Evolutionary conservation across 1,140 invertebrate species (phyloP), one percentile per base, ranked within the genome.

Genomic region (Calephelis nemesis): DNA sequence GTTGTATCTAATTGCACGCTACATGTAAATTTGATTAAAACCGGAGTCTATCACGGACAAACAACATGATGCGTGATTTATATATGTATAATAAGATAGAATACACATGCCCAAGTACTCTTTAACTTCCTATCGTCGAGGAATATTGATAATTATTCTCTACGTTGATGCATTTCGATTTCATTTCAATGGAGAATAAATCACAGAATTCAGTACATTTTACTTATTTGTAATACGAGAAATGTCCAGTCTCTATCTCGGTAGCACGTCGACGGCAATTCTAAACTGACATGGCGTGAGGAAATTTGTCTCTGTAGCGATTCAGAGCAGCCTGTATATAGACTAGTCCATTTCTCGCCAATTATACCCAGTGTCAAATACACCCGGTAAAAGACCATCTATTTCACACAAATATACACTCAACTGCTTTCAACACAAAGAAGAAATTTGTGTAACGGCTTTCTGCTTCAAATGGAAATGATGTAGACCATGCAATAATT

Each of bases 271-370:
- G 58, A 60, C 58, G 58, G 58, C 58, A 60, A 60, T 60, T 60
- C 68, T 58, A 58, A 63, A 71, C 47, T 67, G 49, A 71, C 65
- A 67, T 63, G 65, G 60, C 70, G 70, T 67, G 62, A 60, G 40
- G 42, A 54, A 67, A 67, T 30, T 52, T 52, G 49, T 47, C 58
- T 68, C 60, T 60, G 58, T 60, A 60, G 58, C 58, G 68, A 73
- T 75, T 73, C 62, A 54, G 71, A 79, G 68, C 74, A 77, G 65
- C 71, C 77, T 79, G 77, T 79, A 77, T 74, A 74, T 68, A 64
- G 74, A 72, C 74, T 67, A 75, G 72, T 73, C 77, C 78, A 79
- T 82, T 79, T 78, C 79, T 73, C 78, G 79, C 76, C 79, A 82
- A 82, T 82, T 82, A 82, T 72, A 77, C 72, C 70, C 70, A 66